A percentile compares a stretch with the other conserved stretches of the same genome.
phyloP scores from a whole-genome alignment of 2,797 vertebrate species.

The Odontamblyopus rebecca region DNA sequence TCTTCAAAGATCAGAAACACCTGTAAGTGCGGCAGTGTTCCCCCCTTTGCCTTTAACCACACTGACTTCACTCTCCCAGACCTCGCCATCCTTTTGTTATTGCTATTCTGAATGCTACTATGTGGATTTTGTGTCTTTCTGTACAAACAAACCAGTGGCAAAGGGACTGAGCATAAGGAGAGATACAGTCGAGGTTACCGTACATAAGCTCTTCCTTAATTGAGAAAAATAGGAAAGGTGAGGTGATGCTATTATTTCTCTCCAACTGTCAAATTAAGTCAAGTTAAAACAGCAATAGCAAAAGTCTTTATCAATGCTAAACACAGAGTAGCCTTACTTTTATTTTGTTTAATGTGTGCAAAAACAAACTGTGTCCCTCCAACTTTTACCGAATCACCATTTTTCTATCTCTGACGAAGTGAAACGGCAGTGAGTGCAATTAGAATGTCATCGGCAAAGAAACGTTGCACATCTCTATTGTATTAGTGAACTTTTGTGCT shows the following conservation, averaged over 20 bases:
- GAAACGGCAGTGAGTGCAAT: too few species aligned
- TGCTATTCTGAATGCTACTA: background rate
- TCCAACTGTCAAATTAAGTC: background rate
- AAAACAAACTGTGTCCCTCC: background rate
- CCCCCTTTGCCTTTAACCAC: constrained; percentile 8
- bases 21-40: constrained; percentile 46
- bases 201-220: background rate
- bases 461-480: background rate
- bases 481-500: background rate
- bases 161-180: background rate
- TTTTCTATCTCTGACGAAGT: too few species aligned
- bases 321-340: background rate
- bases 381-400: background rate
- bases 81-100: background rate
- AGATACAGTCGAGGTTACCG: background rate
- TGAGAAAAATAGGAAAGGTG: background rate
- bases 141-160: background rate
- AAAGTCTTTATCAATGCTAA: background rate
- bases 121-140: background rate
- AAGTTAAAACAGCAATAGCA: background rate
- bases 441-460: too few species aligned
- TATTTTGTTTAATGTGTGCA: background rate
- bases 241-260: background rate
- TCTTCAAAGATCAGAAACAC: constrained; percentile 69
- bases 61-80: constrained; percentile 17